Base-by-base conservation (phyloP, 2,888 invertebrate species). In the Scelioninae gen. 2 region DNA sequence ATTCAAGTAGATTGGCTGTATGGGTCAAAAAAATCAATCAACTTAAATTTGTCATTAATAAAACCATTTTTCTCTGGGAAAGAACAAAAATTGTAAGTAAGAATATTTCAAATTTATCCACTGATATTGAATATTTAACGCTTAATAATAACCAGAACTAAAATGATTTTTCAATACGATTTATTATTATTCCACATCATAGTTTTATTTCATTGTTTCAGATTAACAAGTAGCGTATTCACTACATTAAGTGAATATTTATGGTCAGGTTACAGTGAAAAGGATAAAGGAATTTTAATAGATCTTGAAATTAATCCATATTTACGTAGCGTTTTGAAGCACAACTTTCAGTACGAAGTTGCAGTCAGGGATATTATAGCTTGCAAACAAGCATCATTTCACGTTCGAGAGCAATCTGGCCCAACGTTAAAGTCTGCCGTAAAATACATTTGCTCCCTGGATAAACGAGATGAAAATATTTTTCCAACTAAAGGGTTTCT, bases 301-400 rank as follows among this genome's bases (percentile, higher is more conserved):
- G 96, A 96, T 84, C 87, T 95, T 37, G 92, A 92, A 16, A 92
- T 93, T 77, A 89, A 90, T 81, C 90, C 92, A 0, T 91, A 91
- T 37, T 76, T 78, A 5, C 75, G 70, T 1, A 79, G 81, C 15
- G 75, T 79, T 37, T 69, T 95, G 1, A 92, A 90, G 70, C 97
- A 98, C 86, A 93, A 92, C 80, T 82, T 98, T 58, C 94, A 95
- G 81, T 97, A 95, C 91, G 96, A 97, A 86, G 94, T 92, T 0
- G 88, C 92, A 2, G 93, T 96, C 84, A 90, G 97, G 75, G 93
- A 97, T 78, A 88, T 96, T 3, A 89, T 91, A 6, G 89, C 94
- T 9, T 92, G 90, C 76, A 92, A 93, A 77, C 89, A 90, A 43
- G 90, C 93, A 2, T 90, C 95, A 37, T 97, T 98, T 87, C 90